A percentile compares a stretch with the other conserved stretches of the same genome.
Evolutionary conservation across 2,797 vertebrate genomes (phyloP).

Genomic region (Leontocebus nigricollis): DNA sequence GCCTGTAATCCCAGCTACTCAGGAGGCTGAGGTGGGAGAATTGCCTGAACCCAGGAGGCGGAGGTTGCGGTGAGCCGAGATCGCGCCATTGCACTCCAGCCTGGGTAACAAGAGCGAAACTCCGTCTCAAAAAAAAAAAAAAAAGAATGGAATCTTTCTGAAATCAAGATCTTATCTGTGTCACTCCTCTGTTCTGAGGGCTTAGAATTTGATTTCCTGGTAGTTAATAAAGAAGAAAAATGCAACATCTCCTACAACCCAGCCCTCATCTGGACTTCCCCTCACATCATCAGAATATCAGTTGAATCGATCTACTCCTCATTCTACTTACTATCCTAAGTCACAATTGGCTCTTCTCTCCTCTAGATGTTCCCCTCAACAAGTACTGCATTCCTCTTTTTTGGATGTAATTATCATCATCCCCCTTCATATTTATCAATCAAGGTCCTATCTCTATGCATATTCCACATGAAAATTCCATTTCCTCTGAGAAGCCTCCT

Average conservation of each 20-base stretch:
- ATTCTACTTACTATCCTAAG: background rate
- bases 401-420: background rate
- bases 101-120: no score
- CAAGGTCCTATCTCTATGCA: background rate
- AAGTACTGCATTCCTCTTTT: background rate
- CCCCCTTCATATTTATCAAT: background rate
- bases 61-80: no score
- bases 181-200: background rate
- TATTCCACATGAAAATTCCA: background rate
- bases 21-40: no score
- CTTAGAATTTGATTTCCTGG: background rate
- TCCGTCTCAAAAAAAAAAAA: no score
- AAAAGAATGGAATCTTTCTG: background rate
- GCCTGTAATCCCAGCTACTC: no score
- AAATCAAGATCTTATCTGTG: background rate
- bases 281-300: background rate
- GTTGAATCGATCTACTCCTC: background rate
- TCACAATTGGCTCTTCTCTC: background rate
- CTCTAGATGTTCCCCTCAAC: background rate
- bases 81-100: no score
- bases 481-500: background rate
- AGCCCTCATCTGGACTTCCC: background rate
- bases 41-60: no score
- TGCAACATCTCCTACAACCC: background rate
- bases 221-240: background rate